A percentile compares a stretch with the other conserved stretches of the same genome.
phyloP scores from a whole-genome alignment of 2,797 vertebrate species.

The Typhlichthys eigenmanni region DNA sequence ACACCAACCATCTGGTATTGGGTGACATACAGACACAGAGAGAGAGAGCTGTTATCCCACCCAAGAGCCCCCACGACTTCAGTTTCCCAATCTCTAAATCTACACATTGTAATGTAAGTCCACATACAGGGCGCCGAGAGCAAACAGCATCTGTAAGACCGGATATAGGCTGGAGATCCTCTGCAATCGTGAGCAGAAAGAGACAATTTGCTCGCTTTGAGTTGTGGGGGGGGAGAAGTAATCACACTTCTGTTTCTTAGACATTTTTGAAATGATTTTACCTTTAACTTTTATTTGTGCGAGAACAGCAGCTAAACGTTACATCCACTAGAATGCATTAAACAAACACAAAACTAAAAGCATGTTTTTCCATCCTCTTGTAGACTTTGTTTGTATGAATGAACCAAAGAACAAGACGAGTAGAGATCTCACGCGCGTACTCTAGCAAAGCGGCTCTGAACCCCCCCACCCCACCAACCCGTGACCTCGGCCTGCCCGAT shows the following conservation, averaged over 20 bases:
- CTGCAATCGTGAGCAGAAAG: slow-evolving; percentile 54
- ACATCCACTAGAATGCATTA: neutral
- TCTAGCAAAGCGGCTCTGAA: slow-evolving; percentile 18
- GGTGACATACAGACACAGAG: slow-evolving; percentile 27
- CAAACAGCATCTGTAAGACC: slow-evolving; percentile 86
- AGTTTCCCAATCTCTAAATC: slow-evolving; percentile 93
- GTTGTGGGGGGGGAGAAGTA: neutral
- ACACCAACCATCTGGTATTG: slow-evolving; percentile 85
- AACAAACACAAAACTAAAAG: neutral
- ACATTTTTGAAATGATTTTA: too few species aligned
- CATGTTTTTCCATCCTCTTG: neutral
- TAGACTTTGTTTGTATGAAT: neutral
- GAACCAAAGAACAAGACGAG: neutral
- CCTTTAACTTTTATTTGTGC: too few species aligned
- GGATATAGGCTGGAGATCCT: slow-evolving; percentile 78
- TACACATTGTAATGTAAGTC: slow-evolving; percentile 94
- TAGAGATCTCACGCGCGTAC: neutral
- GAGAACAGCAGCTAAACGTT: neutral
- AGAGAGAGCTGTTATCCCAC: slow-evolving; percentile 80
- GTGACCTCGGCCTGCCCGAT: slow-evolving; percentile 29
- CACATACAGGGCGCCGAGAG: slow-evolving; percentile 89
- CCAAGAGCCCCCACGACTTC: slow-evolving; percentile 87
- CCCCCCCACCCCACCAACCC: neutral
- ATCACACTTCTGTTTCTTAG: too few species aligned
- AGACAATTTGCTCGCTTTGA: slow-evolving; percentile 50